Conservation (phyloP, 2,888 invertebrate genomes). For the Conistra vaccinii region DNA sequence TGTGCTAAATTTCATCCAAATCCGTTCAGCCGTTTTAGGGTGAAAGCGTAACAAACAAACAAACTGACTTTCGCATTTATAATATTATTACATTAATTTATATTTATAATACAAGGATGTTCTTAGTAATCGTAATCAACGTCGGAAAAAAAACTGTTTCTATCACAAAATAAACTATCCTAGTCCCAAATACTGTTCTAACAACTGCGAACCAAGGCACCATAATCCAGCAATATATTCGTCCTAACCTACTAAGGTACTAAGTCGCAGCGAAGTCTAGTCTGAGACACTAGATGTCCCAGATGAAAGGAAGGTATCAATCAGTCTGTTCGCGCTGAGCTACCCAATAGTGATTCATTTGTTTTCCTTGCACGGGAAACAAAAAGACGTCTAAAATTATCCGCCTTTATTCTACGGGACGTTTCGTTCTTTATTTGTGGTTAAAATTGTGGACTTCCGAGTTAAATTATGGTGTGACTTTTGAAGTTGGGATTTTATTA, state of each 20-base stretch:
- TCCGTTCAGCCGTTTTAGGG: no score
- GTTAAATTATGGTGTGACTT: background rate
- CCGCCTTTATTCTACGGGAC: slow-evolving; percentile 32
- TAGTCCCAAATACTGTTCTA: slow-evolving; percentile 23
- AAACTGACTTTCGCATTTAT: no score
- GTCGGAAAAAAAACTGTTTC: background rate
- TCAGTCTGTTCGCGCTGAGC: slow-evolving; percentile 53
- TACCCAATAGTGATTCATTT: slow-evolving; percentile 63
- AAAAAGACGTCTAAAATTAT: slow-evolving; percentile 57
- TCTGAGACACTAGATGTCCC: slow-evolving; percentile 49
- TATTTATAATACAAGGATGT: no score
- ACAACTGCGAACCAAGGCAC: slow-evolving; percentile 26
- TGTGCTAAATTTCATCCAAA: no score
- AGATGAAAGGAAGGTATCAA: slow-evolving; percentile 66
- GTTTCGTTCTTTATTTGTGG: slow-evolving; percentile 32
- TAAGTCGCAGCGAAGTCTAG: slow-evolving; percentile 34
- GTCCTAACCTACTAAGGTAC: slow-evolving; percentile 41
- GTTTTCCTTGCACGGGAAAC: slow-evolving; percentile 42
- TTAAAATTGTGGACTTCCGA: slow-evolving; percentile 8
- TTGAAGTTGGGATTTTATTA: background rate
- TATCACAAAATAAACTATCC: background rate
- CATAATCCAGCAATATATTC: slow-evolving; percentile 58
- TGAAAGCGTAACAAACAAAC: no score
- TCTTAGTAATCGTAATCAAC: background rate
- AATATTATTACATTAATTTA: no score